phyloP scores from a whole-genome alignment of 2,888 invertebrate species.

The Orthosia cruda region DNA sequence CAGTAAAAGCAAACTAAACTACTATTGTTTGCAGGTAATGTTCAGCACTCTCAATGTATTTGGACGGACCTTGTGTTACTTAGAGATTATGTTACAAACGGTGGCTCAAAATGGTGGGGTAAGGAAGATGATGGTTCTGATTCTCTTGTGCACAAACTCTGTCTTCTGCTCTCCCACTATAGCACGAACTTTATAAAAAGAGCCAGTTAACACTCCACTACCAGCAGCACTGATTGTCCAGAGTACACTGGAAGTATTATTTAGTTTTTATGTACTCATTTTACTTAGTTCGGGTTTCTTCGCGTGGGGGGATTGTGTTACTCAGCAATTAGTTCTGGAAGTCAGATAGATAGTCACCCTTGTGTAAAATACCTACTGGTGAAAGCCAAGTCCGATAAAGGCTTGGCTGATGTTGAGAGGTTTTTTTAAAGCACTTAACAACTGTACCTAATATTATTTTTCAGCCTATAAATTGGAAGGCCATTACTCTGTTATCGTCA shows the following conservation, averaged over 20 bases:
- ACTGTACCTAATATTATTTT: neutral
- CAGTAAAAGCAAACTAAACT: neutral
- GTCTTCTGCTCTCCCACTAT: neutral
- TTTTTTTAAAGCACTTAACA: neutral
- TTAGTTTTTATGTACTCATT: too few relatives aligned
- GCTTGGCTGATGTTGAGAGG: neutral
- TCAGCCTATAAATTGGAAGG: neutral
- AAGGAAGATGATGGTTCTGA: neutral
- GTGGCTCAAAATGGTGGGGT: neutral
- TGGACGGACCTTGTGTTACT: conserved; percentile 1
- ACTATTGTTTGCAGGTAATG: conserved; percentile 13
- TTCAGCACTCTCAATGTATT: conserved; percentile 3
- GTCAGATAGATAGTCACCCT: too few relatives aligned
- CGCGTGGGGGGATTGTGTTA: too few relatives aligned
- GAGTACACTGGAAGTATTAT: too few relatives aligned
- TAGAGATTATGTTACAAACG: neutral
- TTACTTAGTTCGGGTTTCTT: too few relatives aligned
- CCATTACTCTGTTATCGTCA: neutral
- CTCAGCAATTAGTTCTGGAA: too few relatives aligned
- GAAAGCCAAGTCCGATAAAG: neutral
- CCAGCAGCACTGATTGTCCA: too few relatives aligned
- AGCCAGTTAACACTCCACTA: too few relatives aligned
- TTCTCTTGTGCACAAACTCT: neutral
- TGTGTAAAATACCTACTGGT: too few relatives aligned
- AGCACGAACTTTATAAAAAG: neutral